Evolutionary conservation across 2,888 invertebrate genomes (phyloP).

Genomic region (Mactromeris polynyma): DNA sequence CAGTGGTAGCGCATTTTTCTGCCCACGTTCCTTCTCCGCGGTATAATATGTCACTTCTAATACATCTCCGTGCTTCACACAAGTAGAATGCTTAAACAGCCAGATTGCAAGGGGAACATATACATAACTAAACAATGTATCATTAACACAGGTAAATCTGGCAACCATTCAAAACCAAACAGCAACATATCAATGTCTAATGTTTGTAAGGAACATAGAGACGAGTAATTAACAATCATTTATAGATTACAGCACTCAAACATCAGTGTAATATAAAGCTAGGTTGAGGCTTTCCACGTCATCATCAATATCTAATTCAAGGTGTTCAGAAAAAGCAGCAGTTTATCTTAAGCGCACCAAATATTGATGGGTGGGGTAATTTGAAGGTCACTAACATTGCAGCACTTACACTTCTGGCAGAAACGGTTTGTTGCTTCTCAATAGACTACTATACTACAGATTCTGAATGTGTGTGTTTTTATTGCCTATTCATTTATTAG

Average conservation of each 20-base stretch:
- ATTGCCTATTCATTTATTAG: no score
- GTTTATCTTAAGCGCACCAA: no score
- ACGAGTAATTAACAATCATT: background rate
- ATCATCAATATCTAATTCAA: no score
- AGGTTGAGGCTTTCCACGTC: no score
- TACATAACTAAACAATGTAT: constrained; percentile 6
- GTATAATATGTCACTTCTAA: background rate
- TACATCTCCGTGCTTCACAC: background rate
- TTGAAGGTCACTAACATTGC: no score
- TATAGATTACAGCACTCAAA: background rate
- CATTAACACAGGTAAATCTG: constrained; percentile 19
- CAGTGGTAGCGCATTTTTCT: background rate
- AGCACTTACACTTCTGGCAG: no score
- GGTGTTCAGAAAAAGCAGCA: no score
- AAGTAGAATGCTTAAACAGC: background rate
- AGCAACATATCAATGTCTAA: background rate
- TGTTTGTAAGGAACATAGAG: background rate
- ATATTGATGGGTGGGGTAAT: no score
- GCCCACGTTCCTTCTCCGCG: background rate
- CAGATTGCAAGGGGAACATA: background rate
- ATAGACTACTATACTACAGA: no score
- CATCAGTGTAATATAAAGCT: background rate
- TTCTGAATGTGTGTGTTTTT: no score
- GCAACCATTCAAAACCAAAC: constrained; percentile 18
- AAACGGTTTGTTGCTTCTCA: no score